Base-by-base conservation (phyloP, 2,888 invertebrate genomes). In the Rhimphoctona megacephalus region DNA sequence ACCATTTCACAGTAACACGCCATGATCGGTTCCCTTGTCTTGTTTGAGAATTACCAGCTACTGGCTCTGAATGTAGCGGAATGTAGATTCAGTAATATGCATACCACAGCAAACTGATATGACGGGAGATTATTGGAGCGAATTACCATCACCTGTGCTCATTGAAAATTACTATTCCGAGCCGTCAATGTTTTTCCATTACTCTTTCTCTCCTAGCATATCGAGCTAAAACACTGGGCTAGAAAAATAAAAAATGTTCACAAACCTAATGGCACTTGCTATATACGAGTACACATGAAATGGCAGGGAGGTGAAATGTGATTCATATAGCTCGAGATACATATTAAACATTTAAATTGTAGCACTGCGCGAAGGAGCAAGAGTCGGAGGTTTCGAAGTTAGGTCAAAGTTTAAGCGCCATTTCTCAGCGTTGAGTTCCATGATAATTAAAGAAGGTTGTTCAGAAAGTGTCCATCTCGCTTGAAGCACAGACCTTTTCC, bases 381-480 rank as follows among this genome's bases (percentile, higher is more conserved):
- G 57, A 61, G 80, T 74, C 57, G 49, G 67, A 70, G 77, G 52
- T 73, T 49, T 57, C 17, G 22, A 43, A 43, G 30, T 36, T 49
- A 39, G 57, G 81, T 78, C 81, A 52, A 33, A 73, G 66, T 39
- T 57, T 69, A 33, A 70, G 61, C 46, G 14, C 57, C 46, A 67
- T 77, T 82, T 74, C 57, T 61, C 66, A 74, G 61, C n/a, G 30
- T 1, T 30, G 74, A 79, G 52, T 52, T 78, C 25, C 46, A 5
- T 54, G 39, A 81, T 80, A 78, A 83, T 83, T 81, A 69, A 85
- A 77, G 46, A 57, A 81, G 82, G 33, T 83, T 73, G 69, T 54
- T 52, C 17, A 36, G 25, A 67, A 54, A n/a, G 36, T n/a, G 72
- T 52, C n/a, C 54, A 9, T 73, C 22, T 33, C 14, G n/a, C 33